Percentiles rank a stretch among this genome's conserved stretches.
Evolutionary conservation across 2,888 invertebrate genomes (phyloP).

Genomic region (Apamea epomidion): DNA sequence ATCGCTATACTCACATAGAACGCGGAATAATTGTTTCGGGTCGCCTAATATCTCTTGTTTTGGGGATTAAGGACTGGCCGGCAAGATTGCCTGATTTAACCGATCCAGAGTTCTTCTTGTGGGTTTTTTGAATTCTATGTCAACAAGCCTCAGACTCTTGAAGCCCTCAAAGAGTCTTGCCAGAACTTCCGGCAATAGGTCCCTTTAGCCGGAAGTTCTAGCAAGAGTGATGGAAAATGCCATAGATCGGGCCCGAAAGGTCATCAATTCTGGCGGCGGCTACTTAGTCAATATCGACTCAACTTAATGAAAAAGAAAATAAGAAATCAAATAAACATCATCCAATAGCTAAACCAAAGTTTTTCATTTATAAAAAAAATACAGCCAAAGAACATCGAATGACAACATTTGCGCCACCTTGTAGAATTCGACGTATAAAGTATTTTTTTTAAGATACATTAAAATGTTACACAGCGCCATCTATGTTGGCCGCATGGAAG

Average conservation of each 20-base stretch:
- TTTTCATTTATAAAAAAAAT: neutral
- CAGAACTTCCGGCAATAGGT: too few species aligned
- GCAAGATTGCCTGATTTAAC: neutral
- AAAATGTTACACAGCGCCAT: constrained; percentile 52
- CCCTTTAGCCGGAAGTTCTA: neutral
- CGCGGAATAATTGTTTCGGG: too few species aligned
- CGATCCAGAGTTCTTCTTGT: neutral
- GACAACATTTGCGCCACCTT: neutral
- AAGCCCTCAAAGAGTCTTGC: neutral
- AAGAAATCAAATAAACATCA: too few species aligned
- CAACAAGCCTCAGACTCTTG: neutral
- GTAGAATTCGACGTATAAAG: neutral
- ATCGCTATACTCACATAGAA: too few species aligned
- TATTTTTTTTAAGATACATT: too few species aligned
- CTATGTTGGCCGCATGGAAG: constrained; percentile 37
- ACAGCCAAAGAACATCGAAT: neutral
- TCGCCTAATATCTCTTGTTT: neutral
- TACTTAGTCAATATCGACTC: neutral
- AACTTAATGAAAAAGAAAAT: too few species aligned
- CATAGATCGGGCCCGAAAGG: neutral
- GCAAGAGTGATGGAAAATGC: neutral
- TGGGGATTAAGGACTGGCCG: neutral
- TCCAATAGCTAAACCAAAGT: too few species aligned
- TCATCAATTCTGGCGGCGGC: neutral
- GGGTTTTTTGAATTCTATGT: neutral